Base-by-base conservation (phyloP, 2,888 invertebrate genomes). In the Limenitis camilla region DNA sequence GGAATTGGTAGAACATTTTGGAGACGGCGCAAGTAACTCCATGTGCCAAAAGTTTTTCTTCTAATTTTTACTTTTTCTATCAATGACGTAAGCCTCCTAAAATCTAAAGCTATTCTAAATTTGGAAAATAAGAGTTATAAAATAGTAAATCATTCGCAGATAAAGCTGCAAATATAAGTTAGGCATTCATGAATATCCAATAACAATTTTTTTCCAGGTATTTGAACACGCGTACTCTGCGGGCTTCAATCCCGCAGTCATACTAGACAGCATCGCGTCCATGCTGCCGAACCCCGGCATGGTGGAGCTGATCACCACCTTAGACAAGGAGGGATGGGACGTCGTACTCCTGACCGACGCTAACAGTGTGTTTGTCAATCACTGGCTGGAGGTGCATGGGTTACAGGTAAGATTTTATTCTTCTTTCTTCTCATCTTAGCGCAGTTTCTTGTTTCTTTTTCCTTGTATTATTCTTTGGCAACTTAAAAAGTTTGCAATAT, bases 171-270 rank as follows among this genome's bases (percentile, higher is more conserved):
- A n/a, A n/a, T n/a, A n/a, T n/a, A n/a, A n/a, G n/a, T n/a, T n/a
- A n/a, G n/a, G n/a, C n/a, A n/a, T n/a, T n/a, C n/a, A n/a, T n/a
- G n/a, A n/a, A n/a, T n/a, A n/a, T n/a, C n/a, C n/a, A n/a, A n/a
- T n/a, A 27, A 5, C n/a, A 4, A 41, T 40, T 10, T 6, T 19
- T 19, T 35, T 40, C 0, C 72, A 87, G 86, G 76, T 86, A 0
- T 86, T 87, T 65, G 81, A 83, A 46, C 84, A 85, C 63, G 86
- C 85, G 0, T 83, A 73, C 65, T 76, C 83, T 0, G 78, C 85
- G 0, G 86, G 86, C 0, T 66, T 84, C 27, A 64, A 68, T 32
- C 75, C 74, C 1, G 67, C 70, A 0, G 84, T 81, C 54, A 84
- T 87, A 57, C 68, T 87, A 42, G 64, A 65, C 3, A 67, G 74